Evolutionary conservation across 2,888 invertebrate genomes (phyloP), one percentile per base, ranked within the genome.

Genomic region (Megastigmus dorsalis): DNA sequence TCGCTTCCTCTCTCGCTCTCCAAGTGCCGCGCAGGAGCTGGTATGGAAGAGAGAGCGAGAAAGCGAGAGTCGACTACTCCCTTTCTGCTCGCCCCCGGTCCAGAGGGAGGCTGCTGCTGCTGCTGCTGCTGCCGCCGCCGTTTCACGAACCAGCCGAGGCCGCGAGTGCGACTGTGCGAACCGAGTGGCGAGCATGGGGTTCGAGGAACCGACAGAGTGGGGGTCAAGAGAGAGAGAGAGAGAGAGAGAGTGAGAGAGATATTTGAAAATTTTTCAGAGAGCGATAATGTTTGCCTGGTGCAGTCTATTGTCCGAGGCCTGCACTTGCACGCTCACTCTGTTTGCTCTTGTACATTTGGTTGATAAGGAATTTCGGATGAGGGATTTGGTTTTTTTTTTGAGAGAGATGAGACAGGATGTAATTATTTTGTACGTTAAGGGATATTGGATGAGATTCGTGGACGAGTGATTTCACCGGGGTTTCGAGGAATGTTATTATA

Each of bases 221-320:
- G 4, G 43, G 30, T 41, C 15, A 15, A 20, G 45, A 30, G 45
- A 4, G 26, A 1, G 45, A 26, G n/a, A 6, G 20, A 15, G 45
- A 23, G 57, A 30, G 63, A 23, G 38, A 33, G 0, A 7, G 43
- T 2, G 18, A 20, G 38, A 15, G 6, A 48, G 20, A 2, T 38
- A 26, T 36, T 52, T 65, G 50, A 52, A 65, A 65, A 52, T 65
- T 65, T n/a, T 65, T 45, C 30, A 45, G 45, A 45, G 45, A 26
- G 62, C 18, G 62, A 62, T 45, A 62, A 33, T 9, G 62, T 45
- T 62, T 30, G 18, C 28, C 20, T 15, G 23, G 9, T 4, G 20
- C 9, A 48, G 15, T 9, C 48, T 23, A 48, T 48, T 41, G 1
- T 3, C n/a, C n/a, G n/a, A n/a, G n/a, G n/a, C n/a, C n/a, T n/a